phyloP scores from a whole-genome alignment of 53 echinoderm and acorn worm species.

The Glandiceps talaboti region DNA sequence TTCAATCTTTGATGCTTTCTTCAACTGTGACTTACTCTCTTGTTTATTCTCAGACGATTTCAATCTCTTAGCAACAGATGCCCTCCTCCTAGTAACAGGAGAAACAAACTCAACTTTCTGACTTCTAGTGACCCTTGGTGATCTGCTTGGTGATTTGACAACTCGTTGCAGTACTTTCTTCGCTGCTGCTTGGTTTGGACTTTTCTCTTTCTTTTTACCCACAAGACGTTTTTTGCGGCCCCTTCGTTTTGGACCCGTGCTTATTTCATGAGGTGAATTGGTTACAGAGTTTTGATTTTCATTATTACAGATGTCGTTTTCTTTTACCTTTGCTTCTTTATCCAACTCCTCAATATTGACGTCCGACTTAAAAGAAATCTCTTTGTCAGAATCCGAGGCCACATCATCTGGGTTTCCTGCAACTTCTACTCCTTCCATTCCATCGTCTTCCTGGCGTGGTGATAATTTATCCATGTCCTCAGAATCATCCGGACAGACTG shows the following conservation, averaged over 20 bases:
- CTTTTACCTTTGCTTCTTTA: neutral
- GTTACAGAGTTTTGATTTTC: neutral
- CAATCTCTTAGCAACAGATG: neutral
- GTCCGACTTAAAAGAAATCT: constrained; percentile 6
- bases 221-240: neutral
- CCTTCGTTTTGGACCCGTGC: neutral
- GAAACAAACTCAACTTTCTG: too few species aligned
- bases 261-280: neutral
- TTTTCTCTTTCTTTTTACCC: constrained; percentile 8
- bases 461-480: neutral
- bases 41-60: neutral
- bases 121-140: neutral
- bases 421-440: neutral
- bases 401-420: neutral
- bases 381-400: constrained; percentile 8
- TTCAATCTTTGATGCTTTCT: constrained; percentile 6
- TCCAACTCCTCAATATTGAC: neutral
- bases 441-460: neutral
- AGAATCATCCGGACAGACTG: neutral
- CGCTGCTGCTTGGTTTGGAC: constrained; percentile 30
- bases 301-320: neutral
- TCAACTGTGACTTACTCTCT: neutral
- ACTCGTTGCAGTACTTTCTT: constrained; percentile 30
- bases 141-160: constrained; percentile 15
- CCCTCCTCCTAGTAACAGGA: neutral